Evolutionary conservation across 1,140 invertebrate genomes (phyloP).

Genomic region (Platyscapa corneri): DNA sequence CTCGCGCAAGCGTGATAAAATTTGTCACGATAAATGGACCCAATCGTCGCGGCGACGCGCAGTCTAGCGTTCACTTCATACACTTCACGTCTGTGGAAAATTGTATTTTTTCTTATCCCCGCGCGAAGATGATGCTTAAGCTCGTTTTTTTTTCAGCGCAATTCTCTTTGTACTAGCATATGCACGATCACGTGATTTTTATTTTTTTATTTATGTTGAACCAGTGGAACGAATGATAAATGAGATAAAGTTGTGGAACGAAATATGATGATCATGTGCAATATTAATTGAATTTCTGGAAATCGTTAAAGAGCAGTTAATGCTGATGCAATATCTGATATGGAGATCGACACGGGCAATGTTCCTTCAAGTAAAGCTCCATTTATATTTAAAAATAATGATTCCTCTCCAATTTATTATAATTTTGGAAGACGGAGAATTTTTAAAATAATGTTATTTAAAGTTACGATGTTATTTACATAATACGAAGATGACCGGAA

Average conservation of each 20-base stretch:
- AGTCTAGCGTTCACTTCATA: slow-evolving; percentile 8
- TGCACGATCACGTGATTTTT: background rate
- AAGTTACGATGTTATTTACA: background rate
- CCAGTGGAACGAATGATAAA: too few relatives aligned
- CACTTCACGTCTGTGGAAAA: background rate
- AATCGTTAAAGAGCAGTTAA: background rate
- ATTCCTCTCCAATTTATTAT: background rate
- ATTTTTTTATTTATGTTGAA: too few relatives aligned
- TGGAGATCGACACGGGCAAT: background rate
- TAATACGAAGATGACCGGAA: background rate
- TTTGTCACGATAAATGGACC: slow-evolving; percentile 26
- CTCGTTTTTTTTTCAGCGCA: background rate
- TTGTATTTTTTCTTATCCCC: background rate
- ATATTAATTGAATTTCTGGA: too few relatives aligned
- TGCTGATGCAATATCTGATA: background rate
- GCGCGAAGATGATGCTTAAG: background rate
- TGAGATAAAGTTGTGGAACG: too few relatives aligned
- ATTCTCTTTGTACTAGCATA: background rate
- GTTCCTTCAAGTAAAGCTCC: background rate
- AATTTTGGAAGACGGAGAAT: background rate
- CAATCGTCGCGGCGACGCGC: slow-evolving; percentile 35
- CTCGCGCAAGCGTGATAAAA: background rate
- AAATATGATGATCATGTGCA: too few relatives aligned
- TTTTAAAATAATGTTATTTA: background rate
- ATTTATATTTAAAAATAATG: background rate